A percentile compares a stretch with the other conserved stretches of the same genome.
These are phyloP conservation scores for Scophthalmus maximus DNA, from an alignment of 2,113 vertebrate species.

Conservation along the genomic window DNA sequence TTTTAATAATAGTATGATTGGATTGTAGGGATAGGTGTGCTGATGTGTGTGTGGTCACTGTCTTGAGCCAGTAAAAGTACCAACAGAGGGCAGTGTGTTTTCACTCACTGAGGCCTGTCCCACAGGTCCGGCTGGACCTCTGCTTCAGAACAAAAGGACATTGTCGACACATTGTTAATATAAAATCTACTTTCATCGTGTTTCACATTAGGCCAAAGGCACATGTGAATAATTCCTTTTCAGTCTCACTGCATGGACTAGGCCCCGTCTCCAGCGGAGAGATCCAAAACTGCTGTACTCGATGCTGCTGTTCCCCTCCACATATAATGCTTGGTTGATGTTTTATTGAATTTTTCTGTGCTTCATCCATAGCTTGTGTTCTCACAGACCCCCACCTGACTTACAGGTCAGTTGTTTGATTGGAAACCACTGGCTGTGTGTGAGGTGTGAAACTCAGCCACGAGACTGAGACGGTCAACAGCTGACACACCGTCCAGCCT, in stretches of 20 bases:
- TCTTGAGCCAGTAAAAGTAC: conserved; percentile 10
- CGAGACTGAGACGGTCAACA: not conserved
- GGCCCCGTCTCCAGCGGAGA: not conserved
- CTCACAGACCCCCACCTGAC: conserved; percentile 1
- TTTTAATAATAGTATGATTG: conserved; percentile 3
- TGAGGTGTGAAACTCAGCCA: not conserved
- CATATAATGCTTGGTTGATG: not conserved
- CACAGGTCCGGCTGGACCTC: conserved; percentile 27
- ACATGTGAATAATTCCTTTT: conserved; percentile 48
- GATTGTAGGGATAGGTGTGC: not conserved
- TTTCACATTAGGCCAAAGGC: conserved; percentile 36
- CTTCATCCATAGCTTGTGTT: conserved; percentile 19
- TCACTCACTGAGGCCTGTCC: conserved; percentile 53
- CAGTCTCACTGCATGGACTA: conserved; percentile 1
- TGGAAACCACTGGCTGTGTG: conserved; percentile 4
- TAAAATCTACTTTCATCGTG: conserved; percentile 42
- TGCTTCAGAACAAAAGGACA: conserved; percentile 39
- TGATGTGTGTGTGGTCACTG: conserved; percentile 13
- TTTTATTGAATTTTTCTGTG: conserved; percentile 26
- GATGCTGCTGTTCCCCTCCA: not conserved
- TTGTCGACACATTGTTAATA: conserved; percentile 45
- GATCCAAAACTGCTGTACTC: not conserved
- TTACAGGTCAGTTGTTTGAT: conserved; percentile 28
- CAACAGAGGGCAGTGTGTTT: conserved; percentile 80
- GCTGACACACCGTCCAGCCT: not conserved